phyloP scores from a whole-genome alignment of 1,140 invertebrate species.

The Odontomachus brunneus region DNA sequence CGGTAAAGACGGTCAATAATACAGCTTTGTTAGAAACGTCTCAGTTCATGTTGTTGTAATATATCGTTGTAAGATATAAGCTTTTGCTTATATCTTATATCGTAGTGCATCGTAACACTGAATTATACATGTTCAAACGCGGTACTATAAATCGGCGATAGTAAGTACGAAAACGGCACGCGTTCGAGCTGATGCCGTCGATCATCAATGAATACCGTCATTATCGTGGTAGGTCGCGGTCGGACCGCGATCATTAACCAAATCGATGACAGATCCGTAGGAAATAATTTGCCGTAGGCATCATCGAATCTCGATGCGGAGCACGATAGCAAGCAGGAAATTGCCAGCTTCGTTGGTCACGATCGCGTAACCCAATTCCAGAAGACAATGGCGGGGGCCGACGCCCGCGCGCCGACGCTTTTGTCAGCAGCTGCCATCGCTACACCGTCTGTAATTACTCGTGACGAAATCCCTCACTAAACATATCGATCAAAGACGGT shows the following conservation, averaged over 20 bases:
- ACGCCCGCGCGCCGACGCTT: slow-evolving; percentile 31
- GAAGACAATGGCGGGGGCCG: slow-evolving; percentile 56
- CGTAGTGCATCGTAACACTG: background rate
- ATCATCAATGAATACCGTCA: slow-evolving; percentile 43
- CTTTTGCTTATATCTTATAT: slow-evolving; percentile 4
- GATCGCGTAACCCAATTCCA: slow-evolving; percentile 69
- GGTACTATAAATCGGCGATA: slow-evolving; percentile 20
- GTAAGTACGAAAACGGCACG: background rate
- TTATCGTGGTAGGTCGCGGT: slow-evolving; percentile 53
- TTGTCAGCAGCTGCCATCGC: slow-evolving; percentile 42
- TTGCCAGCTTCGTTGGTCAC: slow-evolving; percentile 65
- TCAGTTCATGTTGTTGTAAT: no score
- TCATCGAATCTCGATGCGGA: slow-evolving; percentile 62
- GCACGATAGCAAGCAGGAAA: slow-evolving; percentile 64
- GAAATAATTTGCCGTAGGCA: slow-evolving; percentile 69
- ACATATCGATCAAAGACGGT: slow-evolving; percentile 64
- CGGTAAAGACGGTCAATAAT: no score
- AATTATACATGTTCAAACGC: background rate
- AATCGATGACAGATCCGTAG: slow-evolving; percentile 53
- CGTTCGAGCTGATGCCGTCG: background rate
- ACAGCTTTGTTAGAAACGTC: no score
- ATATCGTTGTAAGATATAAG: no score
- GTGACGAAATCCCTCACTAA: slow-evolving; percentile 63
- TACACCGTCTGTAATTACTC: slow-evolving; percentile 68
- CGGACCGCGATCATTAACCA: slow-evolving; percentile 62